Base-by-base conservation (phyloP, 2,888 invertebrate genomes). In the Neoitamus cyanurus region DNA sequence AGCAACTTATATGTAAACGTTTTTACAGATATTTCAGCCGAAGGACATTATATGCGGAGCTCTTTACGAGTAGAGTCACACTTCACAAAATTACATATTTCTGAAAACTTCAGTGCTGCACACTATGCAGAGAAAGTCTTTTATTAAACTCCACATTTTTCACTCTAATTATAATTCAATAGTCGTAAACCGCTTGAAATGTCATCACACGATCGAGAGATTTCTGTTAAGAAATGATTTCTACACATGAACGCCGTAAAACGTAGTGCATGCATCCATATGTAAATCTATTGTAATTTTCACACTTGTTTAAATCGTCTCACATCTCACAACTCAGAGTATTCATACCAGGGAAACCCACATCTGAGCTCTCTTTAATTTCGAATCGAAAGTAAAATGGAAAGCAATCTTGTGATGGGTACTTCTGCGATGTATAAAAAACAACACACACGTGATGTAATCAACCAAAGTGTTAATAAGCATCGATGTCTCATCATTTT, bases 111-210 rank as follows among this genome's bases (percentile, higher is more conserved):
- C 36, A 34, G 73, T 73, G 73, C n/a, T 31, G 20, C 73, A 73
- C 20, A 72, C 34, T 30, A 72, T 34, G 72, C 34, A 15, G 73
- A 73, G 73, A 73, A 73, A 73, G 73, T 58, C 9, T 73, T 73
- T 73, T 73, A 73, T 73, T 36, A 73, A 36, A 73, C 34, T 73
- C 73, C 15, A 73, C 73, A n/a, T 73, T 73, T 73, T 73, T 73
- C 73, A 58, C 58, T 73, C 73, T 73, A 73, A 73, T 73, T 73
- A 34, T 73, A 73, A 73, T 73, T 73, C 73, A 73, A 73, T 34
- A 73, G 73, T 36, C 73, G 73, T 73, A 73, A 73, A 73, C 73
- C 73, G 36, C 73, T 36, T 73, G 73, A 73, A 73, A 36, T 73
- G 73, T 73, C 73, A 73, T 73, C 73, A 73, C 73, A 34, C 36